Conservation (phyloP, 2,113 vertebrate species). For the Microcebus jonahi region DNA sequence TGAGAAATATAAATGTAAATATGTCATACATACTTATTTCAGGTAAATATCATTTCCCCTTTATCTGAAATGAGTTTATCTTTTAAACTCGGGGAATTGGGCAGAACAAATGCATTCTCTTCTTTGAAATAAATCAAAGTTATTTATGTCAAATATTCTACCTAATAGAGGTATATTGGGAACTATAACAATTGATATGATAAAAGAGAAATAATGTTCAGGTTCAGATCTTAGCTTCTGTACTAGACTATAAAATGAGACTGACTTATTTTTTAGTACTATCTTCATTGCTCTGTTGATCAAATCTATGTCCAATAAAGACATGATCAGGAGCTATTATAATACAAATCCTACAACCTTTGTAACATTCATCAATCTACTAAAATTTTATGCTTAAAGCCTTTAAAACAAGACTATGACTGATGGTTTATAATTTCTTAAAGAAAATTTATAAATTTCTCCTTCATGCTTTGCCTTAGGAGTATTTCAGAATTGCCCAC, state of each 20-base stretch:
- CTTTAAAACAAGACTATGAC: constrained; percentile 43
- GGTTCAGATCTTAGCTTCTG: constrained; percentile 49
- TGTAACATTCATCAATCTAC: not conserved
- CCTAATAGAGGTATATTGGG: constrained; percentile 52
- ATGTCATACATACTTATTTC: constrained; percentile 58
- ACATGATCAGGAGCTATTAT: constrained; percentile 23
- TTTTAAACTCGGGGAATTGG: constrained; percentile 44
- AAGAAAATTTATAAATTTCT: constrained; percentile 47
- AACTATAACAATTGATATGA: constrained; percentile 35
- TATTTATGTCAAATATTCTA: constrained; percentile 50
- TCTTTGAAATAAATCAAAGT: constrained; percentile 64
- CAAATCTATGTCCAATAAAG: constrained; percentile 65
- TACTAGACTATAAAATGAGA: constrained; percentile 40
- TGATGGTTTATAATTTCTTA: constrained; percentile 14
- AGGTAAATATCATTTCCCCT: constrained; percentile 48
- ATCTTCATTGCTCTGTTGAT: constrained; percentile 54
- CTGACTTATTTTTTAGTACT: constrained; percentile 53
- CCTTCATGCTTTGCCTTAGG: constrained; percentile 34
- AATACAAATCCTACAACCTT: constrained; percentile 13
- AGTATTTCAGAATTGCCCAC: constrained; percentile 32
- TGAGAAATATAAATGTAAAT: constrained; percentile 63
- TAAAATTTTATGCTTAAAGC: not conserved
- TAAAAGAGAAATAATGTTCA: constrained; percentile 49
- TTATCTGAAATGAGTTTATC: constrained; percentile 65
- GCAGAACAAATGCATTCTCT: constrained; percentile 63